Evolutionary conservation across 2,113 vertebrate species (phyloP).

Genomic region (Choloepus hoffmanni): DNA sequence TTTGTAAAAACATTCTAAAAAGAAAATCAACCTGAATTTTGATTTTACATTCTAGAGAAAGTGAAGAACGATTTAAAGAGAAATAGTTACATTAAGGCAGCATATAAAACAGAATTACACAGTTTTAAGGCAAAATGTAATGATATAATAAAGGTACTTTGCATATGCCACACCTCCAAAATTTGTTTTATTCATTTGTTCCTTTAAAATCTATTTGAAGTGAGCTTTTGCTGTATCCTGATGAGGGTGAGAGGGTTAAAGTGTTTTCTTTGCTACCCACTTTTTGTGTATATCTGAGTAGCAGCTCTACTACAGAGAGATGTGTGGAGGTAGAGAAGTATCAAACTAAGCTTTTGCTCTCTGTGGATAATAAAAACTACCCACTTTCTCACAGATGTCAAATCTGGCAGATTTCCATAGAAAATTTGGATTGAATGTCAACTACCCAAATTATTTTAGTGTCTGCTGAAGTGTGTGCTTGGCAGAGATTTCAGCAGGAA

Average conservation of each 20-base stretch:
- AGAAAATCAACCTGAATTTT: conserved; percentile 35
- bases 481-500: conserved; percentile 87
- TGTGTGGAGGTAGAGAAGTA: conserved; percentile 86
- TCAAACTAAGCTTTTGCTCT: conserved; percentile 85
- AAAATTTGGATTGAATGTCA: conserved; percentile 90
- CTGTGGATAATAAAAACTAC: conserved; percentile 90
- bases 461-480: conserved; percentile 89
- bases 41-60: neutral
- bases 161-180: neutral
- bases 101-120: neutral
- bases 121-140: neutral
- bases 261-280: conserved; percentile 75
- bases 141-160: neutral
- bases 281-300: conserved; percentile 77
- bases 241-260: conserved; percentile 82
- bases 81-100: conserved; percentile 1
- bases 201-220: conserved; percentile 17
- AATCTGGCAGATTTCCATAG: conserved; percentile 90
- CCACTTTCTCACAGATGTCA: conserved; percentile 91
- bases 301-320: conserved; percentile 81
- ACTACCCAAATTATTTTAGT: conserved; percentile 90
- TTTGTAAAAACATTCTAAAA: neutral
- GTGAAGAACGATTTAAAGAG: neutral
- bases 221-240: conserved; percentile 5
- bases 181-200: conserved; percentile 21